Evolutionary conservation across 2,797 vertebrate species (phyloP).

Genomic region (Enteromius argenteus): DNA sequence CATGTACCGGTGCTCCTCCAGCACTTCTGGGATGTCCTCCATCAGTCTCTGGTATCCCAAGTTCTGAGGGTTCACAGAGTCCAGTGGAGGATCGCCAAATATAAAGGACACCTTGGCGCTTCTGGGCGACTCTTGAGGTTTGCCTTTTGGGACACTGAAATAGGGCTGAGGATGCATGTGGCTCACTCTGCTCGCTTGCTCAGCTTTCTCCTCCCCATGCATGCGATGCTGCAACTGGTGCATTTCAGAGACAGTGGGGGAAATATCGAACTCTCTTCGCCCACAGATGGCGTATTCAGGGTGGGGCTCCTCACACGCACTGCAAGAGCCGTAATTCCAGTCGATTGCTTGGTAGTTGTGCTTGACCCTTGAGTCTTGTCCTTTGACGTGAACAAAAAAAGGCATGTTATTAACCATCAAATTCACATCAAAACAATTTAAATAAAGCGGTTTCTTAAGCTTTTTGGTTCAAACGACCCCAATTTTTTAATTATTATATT

Average conservation of each 20-base stretch:
- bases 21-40: conserved; percentile 90
- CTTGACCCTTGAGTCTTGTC: conserved; percentile 83
- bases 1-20: conserved; percentile 88
- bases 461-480: neutral
- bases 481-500: too few relatives aligned
- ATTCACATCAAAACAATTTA: neutral
- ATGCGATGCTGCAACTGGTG: conserved; percentile 83
- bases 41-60: conserved; percentile 94
- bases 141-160: conserved; percentile 85
- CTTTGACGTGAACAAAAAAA: conserved; percentile 75
- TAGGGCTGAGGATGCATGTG: conserved; percentile 82
- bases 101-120: conserved; percentile 98
- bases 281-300: conserved; percentile 81
- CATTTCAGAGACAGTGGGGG: conserved; percentile 85
- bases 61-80: conserved; percentile 88
- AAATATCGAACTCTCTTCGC: conserved; percentile 83
- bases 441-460: neutral
- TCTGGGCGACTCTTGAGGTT: conserved; percentile 88
- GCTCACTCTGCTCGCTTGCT: conserved; percentile 80
- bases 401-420: neutral
- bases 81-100: conserved; percentile 92
- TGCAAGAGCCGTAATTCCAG: conserved; percentile 90
- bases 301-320: conserved; percentile 83
- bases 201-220: conserved; percentile 80
- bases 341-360: conserved; percentile 89